Evolutionary conservation across 1,140 invertebrate species (phyloP).

Genomic region (Eupeodes corollae): DNA sequence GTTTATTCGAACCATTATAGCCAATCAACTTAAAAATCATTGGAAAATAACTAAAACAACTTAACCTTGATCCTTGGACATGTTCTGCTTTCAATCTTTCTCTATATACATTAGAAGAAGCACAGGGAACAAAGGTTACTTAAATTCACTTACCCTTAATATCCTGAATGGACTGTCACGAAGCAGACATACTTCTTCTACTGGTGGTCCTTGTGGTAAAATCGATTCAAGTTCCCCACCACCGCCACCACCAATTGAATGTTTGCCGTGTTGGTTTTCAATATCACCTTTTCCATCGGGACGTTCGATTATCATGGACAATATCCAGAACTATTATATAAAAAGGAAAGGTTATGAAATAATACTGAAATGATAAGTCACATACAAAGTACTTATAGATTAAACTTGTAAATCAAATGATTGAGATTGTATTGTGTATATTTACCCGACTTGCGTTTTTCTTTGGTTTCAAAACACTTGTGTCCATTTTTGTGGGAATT

Average conservation of each 20-base stretch:
- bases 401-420: no score
- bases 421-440: no score
- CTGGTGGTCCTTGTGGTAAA: constrained; percentile 27
- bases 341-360: no score
- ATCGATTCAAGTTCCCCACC: constrained; percentile 40
- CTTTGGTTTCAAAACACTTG: no score
- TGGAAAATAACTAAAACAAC: not conserved
- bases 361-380: no score
- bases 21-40: not conserved
- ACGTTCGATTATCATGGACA: constrained; percentile 35
- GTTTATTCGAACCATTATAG: no score
- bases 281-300: constrained; percentile 15
- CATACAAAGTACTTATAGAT: no score
- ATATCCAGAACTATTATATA: constrained; percentile 26
- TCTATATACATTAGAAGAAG: not conserved
- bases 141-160: constrained; percentile 44
- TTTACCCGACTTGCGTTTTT: no score
- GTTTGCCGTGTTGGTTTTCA: constrained; percentile 18
- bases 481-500: no score
- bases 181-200: constrained; percentile 44
- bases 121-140: not conserved
- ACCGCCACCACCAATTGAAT: no score
- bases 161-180: constrained; percentile 54
- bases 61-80: not conserved
- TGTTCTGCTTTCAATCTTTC: not conserved